Evolutionary conservation across 2,797 vertebrate genomes (phyloP).

Genomic region (Amniataba percoides): DNA sequence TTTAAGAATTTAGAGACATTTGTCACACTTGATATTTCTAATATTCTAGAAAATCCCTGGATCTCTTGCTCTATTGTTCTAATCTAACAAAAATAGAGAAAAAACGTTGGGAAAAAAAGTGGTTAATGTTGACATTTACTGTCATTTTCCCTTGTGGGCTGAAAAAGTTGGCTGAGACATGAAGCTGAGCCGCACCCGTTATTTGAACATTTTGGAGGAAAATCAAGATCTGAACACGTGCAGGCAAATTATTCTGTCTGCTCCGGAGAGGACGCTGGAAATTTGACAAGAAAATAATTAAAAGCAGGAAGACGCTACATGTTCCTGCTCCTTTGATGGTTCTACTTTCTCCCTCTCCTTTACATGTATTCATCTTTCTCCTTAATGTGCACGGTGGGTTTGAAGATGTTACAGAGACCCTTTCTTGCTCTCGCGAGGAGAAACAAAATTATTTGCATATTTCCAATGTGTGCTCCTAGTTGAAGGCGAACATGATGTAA

Average conservation of each 20-base stretch:
- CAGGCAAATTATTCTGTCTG: not conserved
- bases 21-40: not conserved
- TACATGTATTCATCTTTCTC: not conserved
- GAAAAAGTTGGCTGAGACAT: slow-evolving; percentile 28
- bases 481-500: not conserved
- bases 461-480: not conserved
- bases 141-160: not conserved
- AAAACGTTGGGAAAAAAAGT: not conserved
- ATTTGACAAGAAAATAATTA: slow-evolving; percentile 13
- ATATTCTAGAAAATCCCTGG: not conserved
- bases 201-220: slow-evolving; percentile 29
- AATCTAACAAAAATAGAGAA: slow-evolving; percentile 1
- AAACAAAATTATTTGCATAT: not conserved
- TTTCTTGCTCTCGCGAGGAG: slow-evolving; percentile 2
- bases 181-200: slow-evolving; percentile 24
- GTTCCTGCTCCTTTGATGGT: slow-evolving; percentile 7
- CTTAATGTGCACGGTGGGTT: slow-evolving; percentile 3
- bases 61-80: not conserved
- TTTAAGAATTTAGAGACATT: not conserved
- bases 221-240: slow-evolving; percentile 37
- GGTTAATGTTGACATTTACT: slow-evolving; percentile 1
- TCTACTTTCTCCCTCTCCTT: not conserved
- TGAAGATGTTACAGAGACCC: not conserved
- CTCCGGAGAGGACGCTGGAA: slow-evolving; percentile 22
- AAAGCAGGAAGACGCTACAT: not conserved